Evolutionary conservation across 64 coral and sea anemone species (phyloP).

Genomic region (Dendrophyllia cribrosa): DNA sequence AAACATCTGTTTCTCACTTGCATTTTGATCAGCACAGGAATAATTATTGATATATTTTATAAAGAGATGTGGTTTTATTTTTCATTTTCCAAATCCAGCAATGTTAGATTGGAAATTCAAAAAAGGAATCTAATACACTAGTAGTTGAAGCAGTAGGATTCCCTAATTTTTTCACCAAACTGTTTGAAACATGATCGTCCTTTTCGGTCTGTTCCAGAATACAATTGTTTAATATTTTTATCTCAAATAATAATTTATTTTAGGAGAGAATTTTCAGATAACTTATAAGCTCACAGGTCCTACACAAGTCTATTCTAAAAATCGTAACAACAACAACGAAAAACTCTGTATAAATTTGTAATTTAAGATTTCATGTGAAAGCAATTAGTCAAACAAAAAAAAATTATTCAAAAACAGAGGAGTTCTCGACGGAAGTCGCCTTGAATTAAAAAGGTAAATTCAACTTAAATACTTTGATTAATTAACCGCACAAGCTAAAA

Average conservation of each 20-base stretch:
- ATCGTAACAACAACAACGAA: neutral
- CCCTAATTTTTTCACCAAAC: neutral
- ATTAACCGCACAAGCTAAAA: neutral
- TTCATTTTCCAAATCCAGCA: neutral
- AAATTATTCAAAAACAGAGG: neutral
- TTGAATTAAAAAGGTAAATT: neutral
- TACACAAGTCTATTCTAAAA: too few relatives aligned
- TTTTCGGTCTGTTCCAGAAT: neutral
- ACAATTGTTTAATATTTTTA: too few relatives aligned
- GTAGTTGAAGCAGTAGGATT: neutral
- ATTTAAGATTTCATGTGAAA: constrained; percentile 15
- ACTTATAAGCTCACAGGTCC: too few relatives aligned
- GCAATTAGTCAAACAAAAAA: neutral
- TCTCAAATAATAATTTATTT: too few relatives aligned
- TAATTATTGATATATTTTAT: neutral
- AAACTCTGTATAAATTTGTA: neutral
- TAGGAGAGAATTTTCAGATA: too few relatives aligned
- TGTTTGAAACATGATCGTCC: neutral
- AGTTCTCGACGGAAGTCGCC: neutral
- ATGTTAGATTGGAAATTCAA: neutral
- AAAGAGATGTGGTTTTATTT: neutral
- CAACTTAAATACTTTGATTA: neutral
- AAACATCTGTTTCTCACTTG: neutral
- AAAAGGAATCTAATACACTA: too few relatives aligned
- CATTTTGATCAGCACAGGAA: neutral